Base-by-base conservation (phyloP, 1,140 invertebrate genomes). In the Diorhabda elongata region DNA sequence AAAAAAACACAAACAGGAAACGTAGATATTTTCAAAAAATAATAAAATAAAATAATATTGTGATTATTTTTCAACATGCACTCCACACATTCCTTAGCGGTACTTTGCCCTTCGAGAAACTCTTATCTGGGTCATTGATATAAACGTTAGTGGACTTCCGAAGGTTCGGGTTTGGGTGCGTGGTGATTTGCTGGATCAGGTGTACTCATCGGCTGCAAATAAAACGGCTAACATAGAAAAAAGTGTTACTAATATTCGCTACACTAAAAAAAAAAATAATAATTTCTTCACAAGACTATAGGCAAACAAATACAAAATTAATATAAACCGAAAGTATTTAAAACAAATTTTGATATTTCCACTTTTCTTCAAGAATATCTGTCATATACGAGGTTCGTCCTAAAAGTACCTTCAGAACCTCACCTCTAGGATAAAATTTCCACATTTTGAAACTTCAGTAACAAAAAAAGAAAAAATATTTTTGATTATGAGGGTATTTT, bases 181-280 rank as follows among this genome's bases (percentile, higher is more conserved):
- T 86, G 86, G 79, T 87, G 87, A 78, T 88, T 88, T 71, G 86
- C 85, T 78, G 85, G 84, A 78, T 88, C 87, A 74, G 85, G 85
- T 70, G 86, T 85, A 82, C 85, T 88, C 78, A 88, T 83, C 71
- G 87, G 86, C 86, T 87, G 83, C 3, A 64, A 64, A 26, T 56
- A 57, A 52, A 64, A 42, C 9, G 43, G 26, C 6, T 56, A 56
- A n/a, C 6, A 56, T n/a, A n/a, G 52, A 56, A 56, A 56, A 56
- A 56, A 56, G n/a, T 7, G 6, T 56, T 56, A 6, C 52, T 56
- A 56, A 7, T 56, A n/a, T 56, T 56, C 3, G 57, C 57, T 58
- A 4, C 57, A 8, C 9, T 26, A 58, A 58, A 58, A 26, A 58
- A 2, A n/a, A 2, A 58, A n/a, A 56, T 6, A 56, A 56, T 7